These are phyloP conservation scores for Disparrhopalites patrizii DNA, from an alignment of 2,888 invertebrate genomes.

Conservation along the genomic window DNA sequence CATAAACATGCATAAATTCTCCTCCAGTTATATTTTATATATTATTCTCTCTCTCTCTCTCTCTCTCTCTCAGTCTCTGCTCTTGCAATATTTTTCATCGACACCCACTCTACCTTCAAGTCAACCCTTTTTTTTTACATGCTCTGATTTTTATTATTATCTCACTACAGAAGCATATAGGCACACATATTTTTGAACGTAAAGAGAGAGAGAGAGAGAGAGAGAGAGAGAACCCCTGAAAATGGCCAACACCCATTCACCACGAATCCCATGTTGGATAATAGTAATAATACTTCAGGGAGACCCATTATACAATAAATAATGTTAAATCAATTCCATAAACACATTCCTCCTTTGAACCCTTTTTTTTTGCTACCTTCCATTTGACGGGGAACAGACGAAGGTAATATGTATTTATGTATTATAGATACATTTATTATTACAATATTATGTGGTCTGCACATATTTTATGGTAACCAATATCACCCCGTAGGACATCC, in stretches of 20 bases:
- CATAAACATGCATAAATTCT: slow-evolving; percentile 1
- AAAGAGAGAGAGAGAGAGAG: no score
- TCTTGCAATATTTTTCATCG: slow-evolving; percentile 12
- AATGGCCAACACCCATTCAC: slow-evolving; percentile 19
- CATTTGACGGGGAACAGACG: background rate
- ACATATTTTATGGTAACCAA: no score
- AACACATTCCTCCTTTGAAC: background rate
- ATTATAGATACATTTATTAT: background rate
- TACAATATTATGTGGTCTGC: no score
- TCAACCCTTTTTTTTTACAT: background rate
- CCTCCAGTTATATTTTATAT: slow-evolving; percentile 4
- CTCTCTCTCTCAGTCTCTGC: no score
- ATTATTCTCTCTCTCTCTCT: no score
- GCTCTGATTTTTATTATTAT: background rate
- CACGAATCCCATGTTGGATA: slow-evolving; percentile 15
- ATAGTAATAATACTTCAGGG: slow-evolving; percentile 15
- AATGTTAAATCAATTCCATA: slow-evolving; percentile 15
- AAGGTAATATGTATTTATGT: background rate
- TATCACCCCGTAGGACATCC: no score
- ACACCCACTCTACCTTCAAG: slow-evolving; percentile 28
- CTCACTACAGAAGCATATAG: no score
- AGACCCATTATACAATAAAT: slow-evolving; percentile 13
- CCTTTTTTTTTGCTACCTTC: no score
- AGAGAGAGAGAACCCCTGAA: no score
- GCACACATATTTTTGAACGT: no score